Evolutionary conservation across 37 sponge, comb jelly and placozoan genomes (phyloP).

Genomic region (Spongilla lacustris): DNA sequence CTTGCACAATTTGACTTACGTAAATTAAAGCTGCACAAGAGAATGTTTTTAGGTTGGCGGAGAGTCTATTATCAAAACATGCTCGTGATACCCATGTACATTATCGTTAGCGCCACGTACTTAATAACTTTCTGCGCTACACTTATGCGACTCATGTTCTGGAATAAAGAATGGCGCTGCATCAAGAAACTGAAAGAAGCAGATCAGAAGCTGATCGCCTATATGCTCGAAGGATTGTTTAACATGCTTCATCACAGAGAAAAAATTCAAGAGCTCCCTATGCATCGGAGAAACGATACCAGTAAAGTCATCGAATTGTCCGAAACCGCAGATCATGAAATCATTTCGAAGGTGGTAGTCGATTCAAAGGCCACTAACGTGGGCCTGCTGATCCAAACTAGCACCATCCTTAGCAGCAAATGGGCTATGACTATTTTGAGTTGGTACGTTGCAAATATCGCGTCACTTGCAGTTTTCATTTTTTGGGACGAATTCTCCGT

Average conservation of each 20-base stretch:
- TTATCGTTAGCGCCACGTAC: background rate
- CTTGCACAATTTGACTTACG: too few species aligned
- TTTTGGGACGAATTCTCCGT: background rate
- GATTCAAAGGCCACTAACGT: background rate
- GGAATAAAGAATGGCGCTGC: background rate
- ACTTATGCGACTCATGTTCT: background rate
- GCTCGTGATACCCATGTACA: background rate
- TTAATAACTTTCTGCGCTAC: background rate
- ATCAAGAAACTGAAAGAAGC: background rate
- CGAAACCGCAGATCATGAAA: background rate
- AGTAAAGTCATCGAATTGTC: background rate
- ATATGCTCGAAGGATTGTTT: background rate
- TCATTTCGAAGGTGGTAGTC: background rate
- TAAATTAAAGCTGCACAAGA: too few species aligned
- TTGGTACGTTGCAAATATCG: background rate
- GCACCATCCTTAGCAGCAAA: background rate
- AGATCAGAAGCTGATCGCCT: background rate
- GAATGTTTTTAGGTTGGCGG: background rate
- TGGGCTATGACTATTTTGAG: background rate
- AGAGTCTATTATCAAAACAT: background rate
- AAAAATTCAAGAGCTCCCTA: background rate
- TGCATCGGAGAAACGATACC: background rate
- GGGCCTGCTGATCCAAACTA: background rate
- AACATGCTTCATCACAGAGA: background rate
- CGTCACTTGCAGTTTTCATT: background rate